Conservation (phyloP, 2,797 vertebrate species). For the Phoxinus dragarum region DNA sequence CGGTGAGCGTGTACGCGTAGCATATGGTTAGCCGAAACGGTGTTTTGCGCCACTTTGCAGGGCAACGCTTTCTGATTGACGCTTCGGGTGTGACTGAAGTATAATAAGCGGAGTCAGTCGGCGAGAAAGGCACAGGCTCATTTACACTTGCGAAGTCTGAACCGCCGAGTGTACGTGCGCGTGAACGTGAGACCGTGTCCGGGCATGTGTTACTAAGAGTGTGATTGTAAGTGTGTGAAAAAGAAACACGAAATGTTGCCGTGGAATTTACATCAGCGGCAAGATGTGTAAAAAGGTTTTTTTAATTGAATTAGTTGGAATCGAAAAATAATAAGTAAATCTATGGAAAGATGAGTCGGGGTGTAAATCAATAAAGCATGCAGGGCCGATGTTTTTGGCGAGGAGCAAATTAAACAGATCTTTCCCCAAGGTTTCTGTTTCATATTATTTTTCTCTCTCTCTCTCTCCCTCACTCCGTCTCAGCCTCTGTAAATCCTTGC, state of each 20-base stretch:
- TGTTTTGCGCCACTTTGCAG: conserved; percentile 65
- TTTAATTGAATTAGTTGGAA: conserved; percentile 44
- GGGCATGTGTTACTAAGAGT: conserved; percentile 45
- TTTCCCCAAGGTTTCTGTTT: conserved; percentile 45
- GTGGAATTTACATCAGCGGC: conserved; percentile 44
- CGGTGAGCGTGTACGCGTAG: conserved; percentile 55
- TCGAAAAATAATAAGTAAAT: conserved; percentile 43
- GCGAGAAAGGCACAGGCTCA: conserved; percentile 55
- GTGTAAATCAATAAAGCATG: conserved; percentile 52
- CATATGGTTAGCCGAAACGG: conserved; percentile 64
- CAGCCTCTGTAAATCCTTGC: conserved; percentile 62
- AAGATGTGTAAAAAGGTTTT: conserved; percentile 41
- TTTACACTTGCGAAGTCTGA: conserved; percentile 59
- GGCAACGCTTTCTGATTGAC: conserved; percentile 55
- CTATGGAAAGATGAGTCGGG: conserved; percentile 34
- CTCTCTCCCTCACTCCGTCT: conserved; percentile 39
- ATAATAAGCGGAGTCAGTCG: conserved; percentile 64
- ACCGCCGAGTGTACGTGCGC: conserved; percentile 29
- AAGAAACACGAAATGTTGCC: conserved; percentile 42
- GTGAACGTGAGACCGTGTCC: conserved; percentile 36
- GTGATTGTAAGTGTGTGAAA: conserved; percentile 48
- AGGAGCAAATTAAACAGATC: conserved; percentile 39
- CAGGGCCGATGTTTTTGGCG: conserved; percentile 29
- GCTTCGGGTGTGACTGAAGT: conserved; percentile 59
- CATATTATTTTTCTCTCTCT: conserved; percentile 50